Evolutionary conservation across 2,797 vertebrate species (phyloP).

Genomic region (Tolypeutes matacus): DNA sequence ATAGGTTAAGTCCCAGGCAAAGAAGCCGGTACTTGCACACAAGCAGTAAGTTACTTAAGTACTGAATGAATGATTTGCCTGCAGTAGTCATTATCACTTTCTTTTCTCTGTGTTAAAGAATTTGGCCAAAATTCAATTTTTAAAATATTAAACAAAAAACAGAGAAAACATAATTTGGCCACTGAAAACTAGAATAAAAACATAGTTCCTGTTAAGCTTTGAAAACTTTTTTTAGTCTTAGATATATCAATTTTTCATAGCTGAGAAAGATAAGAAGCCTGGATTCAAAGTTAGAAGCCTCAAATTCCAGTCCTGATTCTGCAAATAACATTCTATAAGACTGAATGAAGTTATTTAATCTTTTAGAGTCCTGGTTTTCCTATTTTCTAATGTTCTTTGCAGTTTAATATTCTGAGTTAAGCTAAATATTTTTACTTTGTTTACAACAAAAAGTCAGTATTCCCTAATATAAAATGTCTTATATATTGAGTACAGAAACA

Average conservation of each 20-base stretch:
- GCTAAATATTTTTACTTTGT: slow-evolving; percentile 20
- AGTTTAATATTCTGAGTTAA: slow-evolving; percentile 47
- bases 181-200: slow-evolving; percentile 53
- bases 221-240: neutral
- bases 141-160: no score
- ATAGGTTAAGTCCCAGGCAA: slow-evolving; percentile 62
- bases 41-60: slow-evolving; percentile 34
- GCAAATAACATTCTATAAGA: slow-evolving; percentile 32
- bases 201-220: slow-evolving; percentile 23
- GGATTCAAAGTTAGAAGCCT: neutral
- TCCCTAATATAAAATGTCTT: slow-evolving; percentile 27
- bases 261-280: neutral
- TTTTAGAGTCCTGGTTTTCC: neutral
- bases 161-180: neutral
- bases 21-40: slow-evolving; percentile 62
- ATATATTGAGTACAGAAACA: neutral
- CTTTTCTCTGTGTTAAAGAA: slow-evolving; percentile 63
- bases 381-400: neutral
- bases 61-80: slow-evolving; percentile 39
- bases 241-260: neutral
- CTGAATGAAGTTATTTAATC: neutral
- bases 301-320: neutral
- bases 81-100: slow-evolving; percentile 45
- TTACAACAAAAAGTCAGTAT: slow-evolving; percentile 1
- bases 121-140: no score